A percentile compares a stretch with the other conserved stretches of the same genome.
phyloP scores from a whole-genome alignment of 2,113 vertebrate genomes.

The Rhagologus leucostigma region DNA sequence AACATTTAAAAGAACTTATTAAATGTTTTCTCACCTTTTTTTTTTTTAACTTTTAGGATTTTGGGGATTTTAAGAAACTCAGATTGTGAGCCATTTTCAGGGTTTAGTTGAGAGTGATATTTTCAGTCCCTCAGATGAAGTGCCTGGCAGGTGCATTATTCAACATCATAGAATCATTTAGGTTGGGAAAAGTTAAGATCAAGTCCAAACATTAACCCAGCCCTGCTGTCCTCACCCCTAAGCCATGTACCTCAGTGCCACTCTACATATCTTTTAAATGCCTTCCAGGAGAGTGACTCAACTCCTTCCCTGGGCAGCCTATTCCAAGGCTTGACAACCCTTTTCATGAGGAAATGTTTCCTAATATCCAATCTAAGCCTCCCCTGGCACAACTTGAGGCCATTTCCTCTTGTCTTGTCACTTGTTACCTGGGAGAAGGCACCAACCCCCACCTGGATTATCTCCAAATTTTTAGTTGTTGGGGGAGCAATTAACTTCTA shows the following conservation, averaged over 20 bases:
- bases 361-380: not conserved
- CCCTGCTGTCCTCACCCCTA: not conserved
- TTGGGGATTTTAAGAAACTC: not conserved
- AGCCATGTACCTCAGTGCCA: not conserved
- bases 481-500: not conserved
- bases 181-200: not conserved
- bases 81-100: not conserved
- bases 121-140: not conserved
- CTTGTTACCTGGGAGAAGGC: not conserved
- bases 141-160: not conserved
- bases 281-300: not conserved
- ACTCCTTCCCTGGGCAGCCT: not conserved
- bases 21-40: not conserved
- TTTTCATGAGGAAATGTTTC: not conserved
- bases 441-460: fast-evolving
- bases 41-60: not conserved
- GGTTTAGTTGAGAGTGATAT: not conserved
- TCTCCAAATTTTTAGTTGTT: not conserved
- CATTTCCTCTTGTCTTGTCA: fast-evolving
- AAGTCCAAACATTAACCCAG: not conserved
- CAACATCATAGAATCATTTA: not conserved
- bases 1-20: not conserved
- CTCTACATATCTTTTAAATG: not conserved
- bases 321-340: not conserved
- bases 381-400: not conserved